A percentile compares a stretch with the other conserved stretches of the same genome.
phyloP scores from a whole-genome alignment of 2,113 vertebrate genomes.

The Rana temporaria region DNA sequence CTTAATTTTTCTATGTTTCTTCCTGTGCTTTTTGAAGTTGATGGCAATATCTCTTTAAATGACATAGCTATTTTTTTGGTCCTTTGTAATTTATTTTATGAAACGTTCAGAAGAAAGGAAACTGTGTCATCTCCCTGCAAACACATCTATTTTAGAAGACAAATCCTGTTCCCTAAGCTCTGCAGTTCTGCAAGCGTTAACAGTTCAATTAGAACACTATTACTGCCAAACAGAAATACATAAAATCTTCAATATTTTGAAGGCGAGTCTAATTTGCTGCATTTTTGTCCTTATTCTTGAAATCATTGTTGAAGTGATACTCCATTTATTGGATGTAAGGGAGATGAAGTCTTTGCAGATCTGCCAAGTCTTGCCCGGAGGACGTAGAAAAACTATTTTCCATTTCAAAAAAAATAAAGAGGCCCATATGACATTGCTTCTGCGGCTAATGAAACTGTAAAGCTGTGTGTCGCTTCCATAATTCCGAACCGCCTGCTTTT shows the following conservation, averaged over 20 bases:
- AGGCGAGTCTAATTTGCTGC: neutral
- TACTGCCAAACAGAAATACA: neutral
- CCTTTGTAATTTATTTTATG: too few species aligned
- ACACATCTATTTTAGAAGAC: neutral
- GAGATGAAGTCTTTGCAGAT: slow-evolving; percentile 42
- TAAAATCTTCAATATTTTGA: neutral
- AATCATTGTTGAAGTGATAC: slow-evolving; percentile 17
- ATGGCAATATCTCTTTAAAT: too few species aligned
- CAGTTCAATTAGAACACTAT: slow-evolving; percentile 9
- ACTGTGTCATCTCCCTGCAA: neutral
- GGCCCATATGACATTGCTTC: slow-evolving; percentile 29
- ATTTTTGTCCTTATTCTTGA: slow-evolving; percentile 9
- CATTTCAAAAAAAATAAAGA: slow-evolving; percentile 43
- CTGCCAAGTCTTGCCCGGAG: slow-evolving; percentile 43
- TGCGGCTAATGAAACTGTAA: slow-evolving; percentile 21
- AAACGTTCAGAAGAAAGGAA: too few species aligned
- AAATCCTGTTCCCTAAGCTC: neutral
- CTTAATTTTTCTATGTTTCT: too few species aligned
- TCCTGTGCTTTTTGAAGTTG: too few species aligned
- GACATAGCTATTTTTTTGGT: too few species aligned
- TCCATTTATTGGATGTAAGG: slow-evolving; percentile 30
- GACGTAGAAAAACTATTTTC: slow-evolving; percentile 27
- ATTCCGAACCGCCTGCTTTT: neutral
- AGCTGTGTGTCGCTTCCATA: neutral
- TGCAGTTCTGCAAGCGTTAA: slow-evolving; percentile 19